Percentiles rank a stretch among this genome's conserved stretches.
These are phyloP conservation scores for Acronicta psi DNA, from an alignment of 2,888 invertebrate genomes.

Conservation along the genomic window DNA sequence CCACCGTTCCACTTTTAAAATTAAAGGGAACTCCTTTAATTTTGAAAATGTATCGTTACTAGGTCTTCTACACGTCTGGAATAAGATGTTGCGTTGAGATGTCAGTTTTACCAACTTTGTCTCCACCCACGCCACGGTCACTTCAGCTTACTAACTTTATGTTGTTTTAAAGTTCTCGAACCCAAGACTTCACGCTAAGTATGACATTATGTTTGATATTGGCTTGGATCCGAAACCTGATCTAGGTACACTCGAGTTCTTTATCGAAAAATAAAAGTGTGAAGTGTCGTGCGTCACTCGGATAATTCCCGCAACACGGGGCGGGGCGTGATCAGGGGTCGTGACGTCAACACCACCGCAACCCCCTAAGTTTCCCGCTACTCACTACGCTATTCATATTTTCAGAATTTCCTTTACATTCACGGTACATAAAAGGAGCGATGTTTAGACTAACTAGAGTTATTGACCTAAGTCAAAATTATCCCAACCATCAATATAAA, in stretches of 20 bases:
- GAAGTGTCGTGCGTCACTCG: constrained; percentile 74
- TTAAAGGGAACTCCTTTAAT: too few relatives aligned
- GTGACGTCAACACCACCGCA: constrained; percentile 69
- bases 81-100: too few relatives aligned
- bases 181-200: constrained; percentile 1
- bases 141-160: too few relatives aligned
- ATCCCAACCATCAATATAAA: neutral
- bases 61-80: too few relatives aligned
- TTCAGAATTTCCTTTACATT: constrained; percentile 39
- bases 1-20: too few relatives aligned
- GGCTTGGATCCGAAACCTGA: constrained; percentile 47
- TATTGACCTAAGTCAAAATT: neutral
- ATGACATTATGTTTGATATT: constrained; percentile 44
- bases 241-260: constrained; percentile 55
- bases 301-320: constrained; percentile 64
- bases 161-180: too few relatives aligned
- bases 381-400: constrained; percentile 52
- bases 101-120: too few relatives aligned
- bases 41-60: too few relatives aligned
- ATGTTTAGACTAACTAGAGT: constrained; percentile 9
- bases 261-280: constrained; percentile 67
- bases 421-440: constrained; percentile 17
- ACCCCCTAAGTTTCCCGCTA: constrained; percentile 40
- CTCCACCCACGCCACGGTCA: too few relatives aligned
- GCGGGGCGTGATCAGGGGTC: constrained; percentile 34